Percentiles rank a stretch among this genome's conserved stretches.
Conservation (phyloP, 2,113 vertebrate genomes). For the Petroica traversi region DNA sequence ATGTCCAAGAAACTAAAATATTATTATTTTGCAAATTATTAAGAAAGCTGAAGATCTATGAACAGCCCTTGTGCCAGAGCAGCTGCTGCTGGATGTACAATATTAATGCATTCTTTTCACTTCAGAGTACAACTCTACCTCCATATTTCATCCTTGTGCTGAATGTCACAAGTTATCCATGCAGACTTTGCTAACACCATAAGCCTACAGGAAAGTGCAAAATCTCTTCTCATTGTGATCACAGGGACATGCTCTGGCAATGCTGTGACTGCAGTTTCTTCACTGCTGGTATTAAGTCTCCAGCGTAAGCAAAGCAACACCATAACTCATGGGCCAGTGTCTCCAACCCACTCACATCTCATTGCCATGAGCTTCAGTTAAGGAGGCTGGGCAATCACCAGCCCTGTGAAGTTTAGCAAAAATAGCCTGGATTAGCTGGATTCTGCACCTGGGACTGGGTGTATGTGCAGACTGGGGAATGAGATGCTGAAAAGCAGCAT, state of each 20-base stretch:
- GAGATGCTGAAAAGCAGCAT: background rate
- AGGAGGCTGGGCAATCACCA: too few relatives aligned
- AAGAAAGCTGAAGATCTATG: background rate
- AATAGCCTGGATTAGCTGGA: too few relatives aligned
- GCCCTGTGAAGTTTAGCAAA: too few relatives aligned
- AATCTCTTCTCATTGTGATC: background rate
- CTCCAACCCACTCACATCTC: background rate
- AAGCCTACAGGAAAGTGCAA: background rate
- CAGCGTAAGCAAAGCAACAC: background rate
- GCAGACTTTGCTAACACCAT: background rate
- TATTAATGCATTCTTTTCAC: background rate
- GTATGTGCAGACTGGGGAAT: too few relatives aligned
- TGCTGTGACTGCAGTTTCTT: background rate
- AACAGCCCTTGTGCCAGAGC: background rate
- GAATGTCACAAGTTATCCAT: background rate
- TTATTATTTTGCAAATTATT: slow-evolving; percentile 17
- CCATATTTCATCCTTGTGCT: background rate
- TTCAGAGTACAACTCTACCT: background rate
- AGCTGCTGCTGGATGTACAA: background rate
- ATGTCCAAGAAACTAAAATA: slow-evolving; percentile 19
- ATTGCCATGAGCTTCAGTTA: too few relatives aligned
- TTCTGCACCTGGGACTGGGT: too few relatives aligned
- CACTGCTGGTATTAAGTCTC: background rate
- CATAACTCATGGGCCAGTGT: background rate
- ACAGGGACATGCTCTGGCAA: background rate